A percentile compares a stretch with the other conserved stretches of the same genome.
These are phyloP conservation scores for Eptesicus fuscus DNA, from an alignment of 2,113 vertebrate genomes.

Conservation along the genomic window DNA sequence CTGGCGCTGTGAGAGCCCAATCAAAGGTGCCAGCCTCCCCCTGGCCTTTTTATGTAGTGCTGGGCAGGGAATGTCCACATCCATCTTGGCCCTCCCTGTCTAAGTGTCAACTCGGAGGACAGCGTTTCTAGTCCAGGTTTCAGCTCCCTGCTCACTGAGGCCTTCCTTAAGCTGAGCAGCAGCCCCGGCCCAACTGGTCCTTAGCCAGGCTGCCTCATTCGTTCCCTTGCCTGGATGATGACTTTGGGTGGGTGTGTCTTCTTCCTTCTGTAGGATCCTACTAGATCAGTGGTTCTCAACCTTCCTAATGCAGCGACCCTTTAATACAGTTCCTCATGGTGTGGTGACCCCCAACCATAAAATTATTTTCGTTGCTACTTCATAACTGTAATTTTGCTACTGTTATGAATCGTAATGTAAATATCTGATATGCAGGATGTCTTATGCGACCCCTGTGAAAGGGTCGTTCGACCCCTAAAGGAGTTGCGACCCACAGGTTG, in stretches of 20 bases:
- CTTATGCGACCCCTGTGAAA: too few relatives aligned
- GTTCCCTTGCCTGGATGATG: not conserved
- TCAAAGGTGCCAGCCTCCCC: not conserved
- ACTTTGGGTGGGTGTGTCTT: accelerated
- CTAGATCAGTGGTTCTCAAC: not conserved
- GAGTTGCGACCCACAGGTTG: too few relatives aligned
- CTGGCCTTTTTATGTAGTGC: not conserved
- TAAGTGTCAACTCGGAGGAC: not conserved
- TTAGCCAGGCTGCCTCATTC: not conserved
- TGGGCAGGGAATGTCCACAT: not conserved
- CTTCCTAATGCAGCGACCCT: too few relatives aligned
- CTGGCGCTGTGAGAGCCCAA: slow-evolving; percentile 32
- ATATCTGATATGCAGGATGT: too few relatives aligned
- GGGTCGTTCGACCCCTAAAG: too few relatives aligned
- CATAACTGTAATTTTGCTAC: too few relatives aligned
- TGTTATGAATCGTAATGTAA: too few relatives aligned
- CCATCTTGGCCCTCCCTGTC: not conserved
- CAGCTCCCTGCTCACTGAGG: not conserved
- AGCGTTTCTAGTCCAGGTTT: not conserved
- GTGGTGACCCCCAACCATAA: too few relatives aligned
- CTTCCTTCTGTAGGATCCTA: not conserved
- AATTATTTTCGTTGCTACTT: too few relatives aligned
- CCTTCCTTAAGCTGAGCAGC: not conserved
- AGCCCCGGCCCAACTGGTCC: accelerated
- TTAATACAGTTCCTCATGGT: too few relatives aligned